Conservation (phyloP, 64 coral and sea anemone species). For the Acropora tenuis region DNA sequence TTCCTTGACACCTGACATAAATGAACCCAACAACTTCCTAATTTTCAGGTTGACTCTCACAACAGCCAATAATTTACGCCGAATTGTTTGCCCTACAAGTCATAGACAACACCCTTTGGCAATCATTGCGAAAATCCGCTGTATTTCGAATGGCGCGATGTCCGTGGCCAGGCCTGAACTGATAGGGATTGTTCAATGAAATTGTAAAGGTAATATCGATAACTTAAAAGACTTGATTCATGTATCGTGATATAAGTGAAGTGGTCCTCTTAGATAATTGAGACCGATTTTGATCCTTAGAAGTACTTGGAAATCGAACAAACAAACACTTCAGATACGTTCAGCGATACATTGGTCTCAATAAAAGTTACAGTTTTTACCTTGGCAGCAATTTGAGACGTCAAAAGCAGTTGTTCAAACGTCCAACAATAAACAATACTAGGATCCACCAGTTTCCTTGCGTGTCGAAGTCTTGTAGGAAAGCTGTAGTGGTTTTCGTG, state of each 20-base stretch:
- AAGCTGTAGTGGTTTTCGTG: conserved; percentile 20
- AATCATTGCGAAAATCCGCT: neutral
- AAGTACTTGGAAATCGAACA: conserved; percentile 32
- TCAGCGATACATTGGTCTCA: neutral
- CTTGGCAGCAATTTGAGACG: conserved; percentile 1
- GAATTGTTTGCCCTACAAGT: neutral
- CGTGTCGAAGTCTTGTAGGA: neutral
- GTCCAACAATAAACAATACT: neutral
- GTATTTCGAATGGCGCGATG: neutral
- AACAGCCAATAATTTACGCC: too few species aligned
- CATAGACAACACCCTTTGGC: neutral
- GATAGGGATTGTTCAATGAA: too few species aligned
- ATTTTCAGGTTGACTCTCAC: neutral
- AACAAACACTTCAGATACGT: conserved; percentile 10
- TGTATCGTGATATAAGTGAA: neutral
- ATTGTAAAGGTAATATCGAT: too few species aligned
- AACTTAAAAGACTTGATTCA: neutral
- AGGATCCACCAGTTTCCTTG: neutral
- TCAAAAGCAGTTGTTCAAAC: neutral
- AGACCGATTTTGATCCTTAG: neutral
- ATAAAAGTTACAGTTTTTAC: neutral
- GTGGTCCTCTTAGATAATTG: conserved; percentile 5
- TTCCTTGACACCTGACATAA: neutral
- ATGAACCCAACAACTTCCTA: neutral
- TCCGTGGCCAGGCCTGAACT: neutral